These are phyloP conservation scores for Indicator indicator DNA, from an alignment of 2,113 vertebrate genomes.

Conservation along the genomic window DNA sequence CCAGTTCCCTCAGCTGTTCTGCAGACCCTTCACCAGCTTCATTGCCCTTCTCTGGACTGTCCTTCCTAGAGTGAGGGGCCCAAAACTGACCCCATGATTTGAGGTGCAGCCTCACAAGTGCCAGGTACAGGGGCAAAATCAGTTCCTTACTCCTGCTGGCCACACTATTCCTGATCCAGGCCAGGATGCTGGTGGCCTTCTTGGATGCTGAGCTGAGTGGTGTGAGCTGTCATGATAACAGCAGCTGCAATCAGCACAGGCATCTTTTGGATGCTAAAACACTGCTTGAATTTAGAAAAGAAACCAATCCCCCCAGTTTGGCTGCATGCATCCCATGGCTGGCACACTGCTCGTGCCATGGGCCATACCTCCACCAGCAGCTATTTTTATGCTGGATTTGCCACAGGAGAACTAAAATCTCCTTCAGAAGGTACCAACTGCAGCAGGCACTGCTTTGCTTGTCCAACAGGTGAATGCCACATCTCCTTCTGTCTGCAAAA, in stretches of 20 bases:
- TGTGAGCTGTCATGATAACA: neutral
- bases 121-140: too few species aligned
- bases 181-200: neutral
- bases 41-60: too few species aligned
- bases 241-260: neutral
- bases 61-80: too few species aligned
- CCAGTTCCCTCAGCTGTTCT: too few species aligned
- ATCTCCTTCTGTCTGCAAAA: neutral
- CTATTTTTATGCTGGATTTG: slow-evolving; percentile 25
- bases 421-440: neutral
- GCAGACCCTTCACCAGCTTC: too few species aligned
- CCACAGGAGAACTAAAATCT: neutral
- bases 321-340: neutral
- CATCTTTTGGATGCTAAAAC: neutral
- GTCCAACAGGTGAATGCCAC: neutral
- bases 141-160: too few species aligned
- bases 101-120: too few species aligned
- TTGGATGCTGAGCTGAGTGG: neutral
- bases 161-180: too few species aligned
- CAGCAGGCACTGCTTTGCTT: neutral
- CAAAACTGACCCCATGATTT: too few species aligned
- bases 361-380: neutral
- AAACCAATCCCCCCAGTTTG: neutral
- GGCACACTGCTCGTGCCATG: accelerated
- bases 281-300: neutral